Evolutionary conservation across 2,113 vertebrate genomes (phyloP).

Genomic region (Trichechus manatus): DNA sequence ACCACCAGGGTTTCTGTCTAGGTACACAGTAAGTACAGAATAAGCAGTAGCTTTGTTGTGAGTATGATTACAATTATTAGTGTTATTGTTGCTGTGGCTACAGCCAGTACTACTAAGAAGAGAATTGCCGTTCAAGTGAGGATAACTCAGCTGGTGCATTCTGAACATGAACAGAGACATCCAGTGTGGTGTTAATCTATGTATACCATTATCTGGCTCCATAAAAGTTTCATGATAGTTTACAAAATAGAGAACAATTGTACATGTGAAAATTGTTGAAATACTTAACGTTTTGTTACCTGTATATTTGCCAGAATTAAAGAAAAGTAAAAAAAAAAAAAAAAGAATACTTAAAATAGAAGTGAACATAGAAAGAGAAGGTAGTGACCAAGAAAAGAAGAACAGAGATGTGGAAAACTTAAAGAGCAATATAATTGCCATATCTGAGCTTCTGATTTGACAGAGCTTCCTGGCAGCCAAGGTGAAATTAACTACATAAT

Average conservation of each 20-base stretch:
- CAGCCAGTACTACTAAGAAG: neutral
- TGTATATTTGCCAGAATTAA: neutral
- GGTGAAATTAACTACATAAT: neutral
- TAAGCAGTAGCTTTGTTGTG: neutral
- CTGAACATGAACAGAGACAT: neutral
- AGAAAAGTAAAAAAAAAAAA: neutral
- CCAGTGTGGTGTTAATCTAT: neutral
- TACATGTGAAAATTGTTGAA: neutral
- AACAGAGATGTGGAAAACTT: neutral
- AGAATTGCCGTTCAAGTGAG: neutral
- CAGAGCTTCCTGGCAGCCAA: slow-evolving; percentile 10
- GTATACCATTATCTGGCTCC: neutral
- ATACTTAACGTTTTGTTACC: neutral
- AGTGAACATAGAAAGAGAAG: neutral
- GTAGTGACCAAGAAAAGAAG: neutral
- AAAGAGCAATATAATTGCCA: neutral
- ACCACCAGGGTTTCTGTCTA: neutral
- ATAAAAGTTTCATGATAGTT: slow-evolving; percentile 38
- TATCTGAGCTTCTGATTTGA: neutral
- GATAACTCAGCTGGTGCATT: neutral
- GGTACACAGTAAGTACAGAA: neutral
- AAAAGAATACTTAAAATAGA: neutral
- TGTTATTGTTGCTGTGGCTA: neutral
- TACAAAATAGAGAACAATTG: neutral
- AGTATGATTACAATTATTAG: neutral